Conservation (phyloP, 2,888 invertebrate genomes). For the Drosophila nr. perissopoda region DNA sequence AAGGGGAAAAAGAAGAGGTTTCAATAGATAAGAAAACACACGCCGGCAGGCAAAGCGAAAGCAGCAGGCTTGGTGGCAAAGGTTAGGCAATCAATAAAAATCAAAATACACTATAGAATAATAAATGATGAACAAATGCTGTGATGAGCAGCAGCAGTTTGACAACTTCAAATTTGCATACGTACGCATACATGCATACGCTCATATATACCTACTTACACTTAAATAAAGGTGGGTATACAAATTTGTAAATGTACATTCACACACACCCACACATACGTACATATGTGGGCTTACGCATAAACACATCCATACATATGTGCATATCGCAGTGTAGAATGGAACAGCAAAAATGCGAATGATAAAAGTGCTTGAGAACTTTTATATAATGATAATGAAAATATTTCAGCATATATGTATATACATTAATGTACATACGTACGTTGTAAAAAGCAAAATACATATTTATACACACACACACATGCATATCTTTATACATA, state of each 20-base stretch:
- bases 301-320: conserved; percentile 2
- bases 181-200: conserved; percentile 12
- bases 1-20: conserved; percentile 11
- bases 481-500: not conserved
- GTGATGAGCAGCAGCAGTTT: conserved; percentile 28
- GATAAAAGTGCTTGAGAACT: conserved; percentile 21
- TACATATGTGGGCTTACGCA: not conserved
- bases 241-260: not conserved
- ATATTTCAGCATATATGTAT: conserved; percentile 12
- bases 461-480: conserved; percentile 1
- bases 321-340: conserved; percentile 10
- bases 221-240: conserved; percentile 17
- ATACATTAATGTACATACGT: conserved; percentile 1
- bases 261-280: not conserved
- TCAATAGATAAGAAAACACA: conserved; percentile 46
- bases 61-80: conserved; percentile 19
- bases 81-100: conserved; percentile 66
- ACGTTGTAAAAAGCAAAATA: conserved; percentile 1
- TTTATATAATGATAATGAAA: conserved; percentile 48
- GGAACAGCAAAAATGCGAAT: conserved; percentile 10
- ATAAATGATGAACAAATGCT: conserved; percentile 29
- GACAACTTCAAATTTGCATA: conserved; percentile 47
- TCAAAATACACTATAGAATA: conserved; percentile 8
- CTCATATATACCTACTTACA: conserved; percentile 1
- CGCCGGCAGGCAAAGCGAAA: conserved; percentile 47